These are phyloP conservation scores for Drosophila colorata DNA, from an alignment of 2,888 invertebrate genomes.

Conservation along the genomic window DNA sequence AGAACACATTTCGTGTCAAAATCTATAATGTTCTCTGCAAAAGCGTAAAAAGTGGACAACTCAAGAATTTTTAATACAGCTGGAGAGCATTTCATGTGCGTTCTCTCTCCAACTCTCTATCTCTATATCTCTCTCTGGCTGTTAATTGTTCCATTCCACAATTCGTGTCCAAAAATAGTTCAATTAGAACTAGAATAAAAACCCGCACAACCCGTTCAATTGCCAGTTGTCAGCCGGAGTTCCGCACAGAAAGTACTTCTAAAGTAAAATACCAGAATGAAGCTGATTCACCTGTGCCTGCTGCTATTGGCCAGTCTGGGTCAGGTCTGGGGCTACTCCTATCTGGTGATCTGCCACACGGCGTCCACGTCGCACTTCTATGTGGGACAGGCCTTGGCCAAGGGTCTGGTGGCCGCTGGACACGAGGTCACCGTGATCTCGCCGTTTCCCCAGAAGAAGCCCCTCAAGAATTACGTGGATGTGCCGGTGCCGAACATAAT, in stretches of 20 bases:
- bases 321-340: constrained; percentile 60
- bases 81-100: background rate
- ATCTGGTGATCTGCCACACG: constrained; percentile 63
- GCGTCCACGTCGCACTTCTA: constrained; percentile 73
- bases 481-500: constrained; percentile 51
- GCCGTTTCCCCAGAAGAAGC: constrained; percentile 75
- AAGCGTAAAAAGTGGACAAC: background rate
- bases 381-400: constrained; percentile 77
- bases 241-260: background rate
- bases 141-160: background rate
- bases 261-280: constrained; percentile 6
- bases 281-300: background rate
- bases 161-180: background rate
- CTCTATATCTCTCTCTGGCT: background rate
- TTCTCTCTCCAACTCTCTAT: background rate
- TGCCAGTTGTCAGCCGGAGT: constrained; percentile 7
- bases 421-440: constrained; percentile 83
- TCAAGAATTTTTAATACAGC: background rate
- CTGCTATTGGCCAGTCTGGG: constrained; percentile 27
- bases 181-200: background rate
- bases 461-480: constrained; percentile 71
- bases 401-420: constrained; percentile 80
- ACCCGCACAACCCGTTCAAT: accelerated
- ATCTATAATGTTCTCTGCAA: too few relatives aligned
- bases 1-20: too few relatives aligned